Evolutionary conservation across 2,797 vertebrate species (phyloP).

Genomic region (Oceanodroma leucorhoa): DNA sequence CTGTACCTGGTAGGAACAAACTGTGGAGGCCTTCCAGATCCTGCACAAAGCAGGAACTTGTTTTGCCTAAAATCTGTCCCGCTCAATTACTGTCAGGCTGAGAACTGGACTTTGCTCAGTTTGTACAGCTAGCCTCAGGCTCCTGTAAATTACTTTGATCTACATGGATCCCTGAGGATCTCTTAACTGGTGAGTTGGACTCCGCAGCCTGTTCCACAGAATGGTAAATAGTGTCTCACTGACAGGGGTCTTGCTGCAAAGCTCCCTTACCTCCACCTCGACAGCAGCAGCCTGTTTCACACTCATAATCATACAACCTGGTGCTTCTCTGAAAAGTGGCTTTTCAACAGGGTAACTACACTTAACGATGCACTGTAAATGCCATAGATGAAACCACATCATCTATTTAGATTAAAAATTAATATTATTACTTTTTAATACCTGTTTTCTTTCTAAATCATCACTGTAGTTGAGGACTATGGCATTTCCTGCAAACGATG

Average conservation of each 20-base stretch:
- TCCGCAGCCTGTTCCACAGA: not conserved
- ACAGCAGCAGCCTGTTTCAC: not conserved
- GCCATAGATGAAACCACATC: not conserved
- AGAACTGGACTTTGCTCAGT: constrained; percentile 16
- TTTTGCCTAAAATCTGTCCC: constrained; percentile 35
- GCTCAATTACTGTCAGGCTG: constrained; percentile 5
- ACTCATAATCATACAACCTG: not conserved
- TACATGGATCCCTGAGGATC: not conserved
- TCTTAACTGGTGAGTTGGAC: not conserved
- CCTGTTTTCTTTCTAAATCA: not conserved
- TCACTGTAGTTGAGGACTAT: not conserved
- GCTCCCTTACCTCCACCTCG: not conserved
- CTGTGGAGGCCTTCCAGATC: not conserved
- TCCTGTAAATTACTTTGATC: constrained; percentile 25
- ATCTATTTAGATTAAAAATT: not conserved
- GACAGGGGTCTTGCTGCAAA: not conserved
- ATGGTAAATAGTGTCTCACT: not conserved
- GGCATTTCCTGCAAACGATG: not conserved
- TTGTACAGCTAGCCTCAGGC: constrained; percentile 35
- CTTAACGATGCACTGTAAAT: not conserved
- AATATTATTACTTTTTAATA: not conserved
- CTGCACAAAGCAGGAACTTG: not conserved
- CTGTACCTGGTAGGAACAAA: not conserved
- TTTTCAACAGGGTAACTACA: not conserved
- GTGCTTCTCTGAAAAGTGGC: not conserved